A percentile compares a stretch with the other conserved stretches of the same genome.
Conservation (phyloP, 2,797 vertebrate species). For the Nasua narica region DNA sequence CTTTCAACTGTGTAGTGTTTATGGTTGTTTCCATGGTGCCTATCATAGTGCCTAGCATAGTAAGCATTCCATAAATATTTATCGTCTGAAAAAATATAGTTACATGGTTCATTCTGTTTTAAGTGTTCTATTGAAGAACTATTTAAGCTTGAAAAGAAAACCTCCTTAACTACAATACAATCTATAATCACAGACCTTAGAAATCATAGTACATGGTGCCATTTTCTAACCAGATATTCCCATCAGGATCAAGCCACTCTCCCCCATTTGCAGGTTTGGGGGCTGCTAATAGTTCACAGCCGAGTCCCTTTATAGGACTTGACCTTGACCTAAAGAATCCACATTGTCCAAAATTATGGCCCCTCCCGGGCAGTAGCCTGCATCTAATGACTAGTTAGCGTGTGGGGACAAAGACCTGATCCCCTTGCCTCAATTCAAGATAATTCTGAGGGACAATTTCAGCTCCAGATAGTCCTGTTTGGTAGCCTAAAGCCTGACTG, state of each 20-base stretch:
- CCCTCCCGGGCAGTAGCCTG: background rate
- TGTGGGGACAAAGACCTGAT: background rate
- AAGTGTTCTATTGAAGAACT: slow-evolving; percentile 3
- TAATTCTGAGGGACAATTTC: background rate
- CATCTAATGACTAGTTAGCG: background rate
- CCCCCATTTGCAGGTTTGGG: background rate
- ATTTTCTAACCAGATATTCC: background rate
- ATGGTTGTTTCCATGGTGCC: slow-evolving; percentile 19
- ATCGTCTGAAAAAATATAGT: slow-evolving; percentile 50
- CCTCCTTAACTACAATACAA: background rate
- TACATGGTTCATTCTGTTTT: slow-evolving; percentile 44
- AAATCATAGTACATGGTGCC: background rate
- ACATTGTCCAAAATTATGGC: background rate
- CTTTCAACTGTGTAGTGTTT: slow-evolving; percentile 37
- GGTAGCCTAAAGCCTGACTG: background rate
- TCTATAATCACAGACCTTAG: background rate
- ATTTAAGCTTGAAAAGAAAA: slow-evolving; percentile 24
- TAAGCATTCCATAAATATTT: slow-evolving; percentile 62
- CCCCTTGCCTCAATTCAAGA: background rate
- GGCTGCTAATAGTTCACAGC: background rate
- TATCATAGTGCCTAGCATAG: background rate
- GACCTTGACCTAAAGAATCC: background rate
- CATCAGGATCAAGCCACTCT: background rate
- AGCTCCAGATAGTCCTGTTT: background rate
- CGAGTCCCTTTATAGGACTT: background rate